These are phyloP conservation scores for Anniella stebbinsi DNA, from an alignment of 2,797 vertebrate species.

Conservation along the genomic window DNA sequence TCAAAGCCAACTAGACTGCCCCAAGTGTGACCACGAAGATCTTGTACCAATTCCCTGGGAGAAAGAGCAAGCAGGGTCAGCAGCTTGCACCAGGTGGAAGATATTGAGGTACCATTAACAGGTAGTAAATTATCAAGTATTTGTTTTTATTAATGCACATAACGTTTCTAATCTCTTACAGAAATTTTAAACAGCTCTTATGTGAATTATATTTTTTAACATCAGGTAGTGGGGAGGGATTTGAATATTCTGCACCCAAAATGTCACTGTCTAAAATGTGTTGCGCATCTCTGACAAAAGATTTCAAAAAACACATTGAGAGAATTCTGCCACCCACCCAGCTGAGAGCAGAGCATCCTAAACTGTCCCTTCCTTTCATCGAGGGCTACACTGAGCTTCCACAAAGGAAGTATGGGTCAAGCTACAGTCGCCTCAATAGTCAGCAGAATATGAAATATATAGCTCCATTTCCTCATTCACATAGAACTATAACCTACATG, in stretches of 20 bases:
- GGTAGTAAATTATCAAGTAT: neutral
- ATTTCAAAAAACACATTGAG: neutral
- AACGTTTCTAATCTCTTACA: neutral
- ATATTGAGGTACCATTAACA: neutral
- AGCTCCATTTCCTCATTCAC: too few species aligned
- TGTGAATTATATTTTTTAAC: neutral
- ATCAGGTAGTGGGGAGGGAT: neutral
- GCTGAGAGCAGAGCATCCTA: neutral
- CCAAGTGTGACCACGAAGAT: neutral
- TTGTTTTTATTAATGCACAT: neutral
- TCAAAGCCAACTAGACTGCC: neutral
- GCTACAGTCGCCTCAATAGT: neutral
- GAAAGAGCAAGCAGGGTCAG: neutral
- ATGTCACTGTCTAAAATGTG: neutral
- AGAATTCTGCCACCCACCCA: neutral
- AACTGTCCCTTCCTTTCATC: neutral
- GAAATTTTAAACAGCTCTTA: neutral
- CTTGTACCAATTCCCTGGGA: neutral
- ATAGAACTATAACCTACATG: too few species aligned
- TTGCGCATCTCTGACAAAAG: neutral
- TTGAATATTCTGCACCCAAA: neutral
- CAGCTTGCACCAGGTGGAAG: neutral
- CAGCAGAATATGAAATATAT: neutral
- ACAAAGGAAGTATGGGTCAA: neutral
- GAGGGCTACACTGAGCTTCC: neutral